A percentile compares a stretch with the other conserved stretches of the same genome.
Conservation (phyloP, 2,797 vertebrate genomes). For the Eidolon dupreanum region DNA sequence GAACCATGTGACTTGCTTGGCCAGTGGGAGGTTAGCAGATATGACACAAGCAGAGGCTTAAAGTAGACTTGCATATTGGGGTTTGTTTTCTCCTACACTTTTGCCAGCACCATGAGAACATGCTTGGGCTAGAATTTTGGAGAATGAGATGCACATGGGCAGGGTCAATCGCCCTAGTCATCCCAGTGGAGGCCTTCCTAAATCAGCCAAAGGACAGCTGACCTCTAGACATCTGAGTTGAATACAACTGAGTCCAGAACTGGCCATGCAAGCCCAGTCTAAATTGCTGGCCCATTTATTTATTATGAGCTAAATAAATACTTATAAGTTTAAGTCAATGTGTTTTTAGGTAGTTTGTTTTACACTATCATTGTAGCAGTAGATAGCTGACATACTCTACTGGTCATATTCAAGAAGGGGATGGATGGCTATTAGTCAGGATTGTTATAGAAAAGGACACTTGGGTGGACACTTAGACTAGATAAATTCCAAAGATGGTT, state of each 20-base stretch:
- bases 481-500: neutral
- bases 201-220: neutral
- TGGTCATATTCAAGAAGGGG: neutral
- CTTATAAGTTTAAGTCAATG: neutral
- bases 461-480: neutral
- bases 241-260: neutral
- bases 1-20: neutral
- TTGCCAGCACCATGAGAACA: neutral
- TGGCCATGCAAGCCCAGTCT: neutral
- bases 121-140: neutral
- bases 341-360: neutral
- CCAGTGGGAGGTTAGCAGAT: neutral
- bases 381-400: neutral
- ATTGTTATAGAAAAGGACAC: neutral
- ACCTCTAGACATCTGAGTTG: neutral
- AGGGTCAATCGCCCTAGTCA: neutral
- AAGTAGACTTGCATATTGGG: neutral
- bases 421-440: neutral
- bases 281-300: conserved; percentile 15
- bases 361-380: neutral
- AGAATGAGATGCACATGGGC: neutral
- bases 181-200: neutral
- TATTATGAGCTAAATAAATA: conserved; percentile 14
- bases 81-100: neutral
- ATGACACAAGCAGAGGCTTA: neutral